Conservation (phyloP, 2,113 vertebrate species). For the Corapipo altera region DNA sequence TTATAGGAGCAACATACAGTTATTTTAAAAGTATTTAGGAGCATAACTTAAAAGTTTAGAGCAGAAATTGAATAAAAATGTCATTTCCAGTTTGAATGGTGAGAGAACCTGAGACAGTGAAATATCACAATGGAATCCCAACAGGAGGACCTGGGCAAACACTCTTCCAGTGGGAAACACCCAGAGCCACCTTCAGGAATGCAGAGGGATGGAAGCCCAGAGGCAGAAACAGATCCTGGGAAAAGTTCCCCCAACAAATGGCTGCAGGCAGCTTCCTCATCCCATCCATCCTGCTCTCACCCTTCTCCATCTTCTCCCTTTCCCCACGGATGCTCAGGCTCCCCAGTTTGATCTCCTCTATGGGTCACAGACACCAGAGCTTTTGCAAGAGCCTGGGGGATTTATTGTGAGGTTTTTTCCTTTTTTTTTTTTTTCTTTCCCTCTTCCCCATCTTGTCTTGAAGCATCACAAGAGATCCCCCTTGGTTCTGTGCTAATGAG, state of each 20-base stretch:
- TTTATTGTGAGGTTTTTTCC: accelerated
- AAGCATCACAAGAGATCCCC: neutral
- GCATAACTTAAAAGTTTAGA: neutral
- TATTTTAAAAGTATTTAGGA: neutral
- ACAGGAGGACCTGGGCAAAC: neutral
- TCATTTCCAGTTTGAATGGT: neutral
- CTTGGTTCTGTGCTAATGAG: neutral
- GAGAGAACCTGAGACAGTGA: neutral
- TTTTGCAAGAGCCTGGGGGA: neutral
- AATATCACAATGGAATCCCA: neutral
- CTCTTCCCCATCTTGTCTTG: neutral
- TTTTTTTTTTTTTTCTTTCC: neutral
- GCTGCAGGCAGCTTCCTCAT: neutral
- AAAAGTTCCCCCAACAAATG: neutral
- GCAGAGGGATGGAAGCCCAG: neutral
- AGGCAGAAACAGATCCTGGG: neutral
- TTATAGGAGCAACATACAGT: neutral
- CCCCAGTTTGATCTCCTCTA: neutral
- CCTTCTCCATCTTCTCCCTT: neutral
- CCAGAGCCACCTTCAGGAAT: accelerated
- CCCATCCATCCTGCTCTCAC: accelerated
- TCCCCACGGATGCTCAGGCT: accelerated
- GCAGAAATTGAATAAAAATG: neutral
- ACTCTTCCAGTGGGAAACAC: neutral
- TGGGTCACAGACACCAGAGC: neutral